These are phyloP conservation scores for Drosophila nasuta DNA, from an alignment of 1,140 invertebrate genomes.

Conservation along the genomic window DNA sequence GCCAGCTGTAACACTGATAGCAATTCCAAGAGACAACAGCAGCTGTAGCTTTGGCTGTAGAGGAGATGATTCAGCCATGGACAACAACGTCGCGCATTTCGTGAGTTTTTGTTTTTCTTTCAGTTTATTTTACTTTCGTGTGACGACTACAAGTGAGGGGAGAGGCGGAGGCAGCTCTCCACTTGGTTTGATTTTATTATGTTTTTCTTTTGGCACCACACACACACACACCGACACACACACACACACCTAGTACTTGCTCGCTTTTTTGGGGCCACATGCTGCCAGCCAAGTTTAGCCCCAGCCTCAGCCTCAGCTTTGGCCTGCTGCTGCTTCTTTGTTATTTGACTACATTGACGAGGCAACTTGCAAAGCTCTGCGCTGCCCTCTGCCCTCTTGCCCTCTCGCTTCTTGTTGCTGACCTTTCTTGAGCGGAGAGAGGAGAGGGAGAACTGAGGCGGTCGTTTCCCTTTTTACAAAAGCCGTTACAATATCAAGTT, in stretches of 20 bases:
- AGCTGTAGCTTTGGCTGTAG: constrained; percentile 18
- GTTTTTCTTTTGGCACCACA: constrained; percentile 79
- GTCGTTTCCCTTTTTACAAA: constrained; percentile 54
- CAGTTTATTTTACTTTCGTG: constrained; percentile 83
- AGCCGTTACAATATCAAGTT: constrained; percentile 81
- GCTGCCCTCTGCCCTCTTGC: constrained; percentile 6
- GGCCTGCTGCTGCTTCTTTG: constrained; percentile 43
- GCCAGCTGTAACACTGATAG: constrained; percentile 82
- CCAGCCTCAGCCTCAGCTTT: too few species aligned
- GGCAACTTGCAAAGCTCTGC: constrained; percentile 30
- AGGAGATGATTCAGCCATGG: constrained; percentile 3
- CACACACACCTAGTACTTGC: constrained; percentile 14
- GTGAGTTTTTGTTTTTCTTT: constrained; percentile 82
- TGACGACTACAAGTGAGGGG: constrained; percentile 56
- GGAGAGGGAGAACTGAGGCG: constrained; percentile 11
- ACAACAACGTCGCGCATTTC: constrained; percentile 57
- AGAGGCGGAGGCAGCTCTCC: constrained; percentile 56
- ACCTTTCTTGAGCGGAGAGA: constrained; percentile 53
- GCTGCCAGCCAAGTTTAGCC: constrained; percentile 60
- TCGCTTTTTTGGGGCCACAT: constrained; percentile 60
- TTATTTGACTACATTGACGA: constrained; percentile 66
- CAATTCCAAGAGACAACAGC: constrained; percentile 80
- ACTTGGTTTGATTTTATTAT: constrained; percentile 83
- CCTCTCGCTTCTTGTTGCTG: constrained; percentile 12
- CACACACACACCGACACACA: constrained; percentile 12